phyloP scores from a whole-genome alignment of 2,797 vertebrate species.

The Onychomys arenicola region DNA sequence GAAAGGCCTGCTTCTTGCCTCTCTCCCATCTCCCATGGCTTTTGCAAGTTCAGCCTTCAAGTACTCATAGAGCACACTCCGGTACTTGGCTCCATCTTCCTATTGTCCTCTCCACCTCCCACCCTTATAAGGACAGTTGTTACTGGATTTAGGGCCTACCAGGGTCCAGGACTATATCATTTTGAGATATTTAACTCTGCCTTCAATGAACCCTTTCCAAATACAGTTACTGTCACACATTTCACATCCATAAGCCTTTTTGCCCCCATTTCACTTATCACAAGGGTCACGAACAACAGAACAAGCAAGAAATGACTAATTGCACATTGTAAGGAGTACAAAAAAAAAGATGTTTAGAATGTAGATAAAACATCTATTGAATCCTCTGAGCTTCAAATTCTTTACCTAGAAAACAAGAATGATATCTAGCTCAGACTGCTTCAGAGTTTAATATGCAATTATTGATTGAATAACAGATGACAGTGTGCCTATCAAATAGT shows the following conservation, averaged over 20 bases:
- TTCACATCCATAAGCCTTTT: background rate
- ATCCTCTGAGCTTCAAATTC: background rate
- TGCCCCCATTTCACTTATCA: background rate
- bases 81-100: background rate
- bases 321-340: background rate
- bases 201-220: constrained; percentile 23
- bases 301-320: background rate
- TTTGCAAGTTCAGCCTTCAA: background rate
- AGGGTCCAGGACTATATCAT: background rate
- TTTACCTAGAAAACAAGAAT: constrained; percentile 20
- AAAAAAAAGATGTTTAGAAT: background rate
- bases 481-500: background rate
- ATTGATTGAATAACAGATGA: background rate
- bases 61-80: too few species aligned
- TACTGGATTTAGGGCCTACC: background rate
- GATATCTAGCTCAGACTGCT: background rate
- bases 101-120: background rate
- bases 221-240: background rate
- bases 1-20: background rate
- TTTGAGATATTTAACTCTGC: background rate
- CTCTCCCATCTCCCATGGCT: background rate
- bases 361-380: background rate
- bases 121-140: background rate
- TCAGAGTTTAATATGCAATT: constrained; percentile 9
- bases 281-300: background rate